Evolutionary conservation across 2,113 vertebrate species (phyloP), one percentile per base, ranked within the genome.

Genomic region (Hyla sarda): DNA sequence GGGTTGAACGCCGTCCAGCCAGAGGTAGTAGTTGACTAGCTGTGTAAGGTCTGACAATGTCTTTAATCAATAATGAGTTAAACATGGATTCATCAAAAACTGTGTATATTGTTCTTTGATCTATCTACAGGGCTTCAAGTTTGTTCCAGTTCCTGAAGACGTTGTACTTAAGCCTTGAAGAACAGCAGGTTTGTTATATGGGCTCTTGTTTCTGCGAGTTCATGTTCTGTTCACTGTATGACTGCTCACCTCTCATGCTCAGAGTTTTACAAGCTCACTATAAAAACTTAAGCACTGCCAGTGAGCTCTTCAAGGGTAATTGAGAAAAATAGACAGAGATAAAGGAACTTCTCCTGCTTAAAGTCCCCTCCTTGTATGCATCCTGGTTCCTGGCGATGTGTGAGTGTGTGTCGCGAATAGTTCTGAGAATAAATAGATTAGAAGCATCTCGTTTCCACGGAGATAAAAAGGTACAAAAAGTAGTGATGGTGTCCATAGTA

Each of bases 401-500:
- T 6, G n/a, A n/a, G n/a, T n/a, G 56, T 10, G 67, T 25, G 54
- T 11, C 30, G 45, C 50, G 50, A 80, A 79, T 34, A 19, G 69
- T 74, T 28, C n/a, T 45, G 19, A 47, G 28, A 81, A 77, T 30
- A 78, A 62, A 83, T 87, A 78, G 78, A 85, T 77, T 79, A 71
- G 82, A 82, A 47, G 72, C 72, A 78, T 82, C 87, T 34, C 28
- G 85, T 89, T 85, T 82, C 89, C 78, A 50, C 37, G 72, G 83
- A 71, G 89, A 86, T 77, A 87, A 86, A 82, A 6, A 17, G 79
- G 34, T 67, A 52, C n/a, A 82, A 89, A 60, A 86, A 85, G 25
- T 73, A 85, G 75, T 45, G 73, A 56, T 25, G 54, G 81, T 83
- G 87, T 73, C 88, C 34, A 87, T 87, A 56, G 90, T 85, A 89